Evolutionary conservation across 1,140 invertebrate genomes (phyloP), one percentile per base, ranked within the genome.

Genomic region (Aphis craccivora): DNA sequence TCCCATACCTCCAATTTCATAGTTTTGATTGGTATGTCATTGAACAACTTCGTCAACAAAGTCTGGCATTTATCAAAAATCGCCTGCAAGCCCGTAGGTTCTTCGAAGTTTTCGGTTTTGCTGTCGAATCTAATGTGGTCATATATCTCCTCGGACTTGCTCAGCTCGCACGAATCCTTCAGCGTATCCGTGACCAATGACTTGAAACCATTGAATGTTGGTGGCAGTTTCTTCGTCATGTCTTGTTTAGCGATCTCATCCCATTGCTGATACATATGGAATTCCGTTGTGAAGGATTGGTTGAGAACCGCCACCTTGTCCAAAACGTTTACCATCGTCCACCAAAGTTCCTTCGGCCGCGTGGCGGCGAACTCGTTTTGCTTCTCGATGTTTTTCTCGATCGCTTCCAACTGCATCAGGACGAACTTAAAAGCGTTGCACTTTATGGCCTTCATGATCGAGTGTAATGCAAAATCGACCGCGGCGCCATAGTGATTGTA

Each of bases 41-140:
- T 0, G 30, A 88, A 35, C 14, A 51, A 22, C 1, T 22, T 40
- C 30, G 25, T 20, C 5, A 88, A 30, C 0, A 18, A 6, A 0
- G 22, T 4, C 25, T 51, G 86, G 43, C 43, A 48, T 2, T 88
- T 23, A 0, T 8, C 1, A n/a, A 88, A 88, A 2, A 51, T 35
- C 2, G 4, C 1, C 14, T 22, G 22, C 30, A n/a, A 1, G 18
- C 14, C 45, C 0, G 6, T 4, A 4, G 43, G 1, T 1, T 45
- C 20, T 0, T n/a, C 0, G 11, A 25, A n/a, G 11, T 35, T 48
- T 35, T 88, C 45, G 86, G 45, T 2, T 51, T 18, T 14, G 14
- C 9, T n/a, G 4, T 48, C 14, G 43, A 45, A 8, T 0, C 14
- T 0, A 8, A 67, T 30, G 11, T 67, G 30, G 11, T 67, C 5